Conservation (phyloP, 2,888 invertebrate genomes). For the Hemistola chrysoprasaria region DNA sequence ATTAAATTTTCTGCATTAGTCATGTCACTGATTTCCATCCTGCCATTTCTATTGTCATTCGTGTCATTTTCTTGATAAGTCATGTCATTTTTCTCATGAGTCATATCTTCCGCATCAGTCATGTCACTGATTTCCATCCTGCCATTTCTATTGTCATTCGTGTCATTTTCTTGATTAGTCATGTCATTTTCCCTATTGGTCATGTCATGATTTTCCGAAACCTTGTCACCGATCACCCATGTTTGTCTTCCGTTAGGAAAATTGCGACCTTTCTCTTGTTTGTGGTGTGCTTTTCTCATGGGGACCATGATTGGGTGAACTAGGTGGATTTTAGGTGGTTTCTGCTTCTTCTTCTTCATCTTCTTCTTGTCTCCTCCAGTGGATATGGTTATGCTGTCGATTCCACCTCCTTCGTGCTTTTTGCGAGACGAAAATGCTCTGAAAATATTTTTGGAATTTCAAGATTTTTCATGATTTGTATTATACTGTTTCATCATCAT, state of each 20-base stretch:
- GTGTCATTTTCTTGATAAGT: not conserved
- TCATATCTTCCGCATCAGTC: not conserved
- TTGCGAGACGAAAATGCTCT: constrained; percentile 51
- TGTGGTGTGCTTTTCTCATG: constrained; percentile 40
- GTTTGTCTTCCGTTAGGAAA: constrained; percentile 55
- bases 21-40: not conserved
- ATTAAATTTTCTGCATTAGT: constrained; percentile 13
- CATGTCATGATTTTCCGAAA: constrained; percentile 2
- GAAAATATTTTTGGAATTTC: constrained; percentile 14
- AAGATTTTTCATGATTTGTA: too few relatives aligned
- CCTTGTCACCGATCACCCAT: constrained; percentile 59
- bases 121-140: not conserved
- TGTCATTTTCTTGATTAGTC: not conserved
- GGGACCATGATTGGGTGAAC: constrained; percentile 58
- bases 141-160: constrained; percentile 1
- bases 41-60: not conserved
- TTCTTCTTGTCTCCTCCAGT: constrained; percentile 61
- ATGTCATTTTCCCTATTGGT: constrained; percentile 4
- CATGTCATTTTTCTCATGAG: not conserved
- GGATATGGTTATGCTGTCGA: constrained; percentile 70
- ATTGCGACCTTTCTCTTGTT: constrained; percentile 65
- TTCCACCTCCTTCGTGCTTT: constrained; percentile 57
- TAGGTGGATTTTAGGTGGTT: constrained; percentile 67
- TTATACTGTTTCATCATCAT: too few relatives aligned
- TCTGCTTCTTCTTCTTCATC: constrained; percentile 65